A percentile compares a stretch with the other conserved stretches of the same genome.
Conservation (phyloP, 2,888 invertebrate species). For the Pseudococcus jackbeardsleyi region DNA sequence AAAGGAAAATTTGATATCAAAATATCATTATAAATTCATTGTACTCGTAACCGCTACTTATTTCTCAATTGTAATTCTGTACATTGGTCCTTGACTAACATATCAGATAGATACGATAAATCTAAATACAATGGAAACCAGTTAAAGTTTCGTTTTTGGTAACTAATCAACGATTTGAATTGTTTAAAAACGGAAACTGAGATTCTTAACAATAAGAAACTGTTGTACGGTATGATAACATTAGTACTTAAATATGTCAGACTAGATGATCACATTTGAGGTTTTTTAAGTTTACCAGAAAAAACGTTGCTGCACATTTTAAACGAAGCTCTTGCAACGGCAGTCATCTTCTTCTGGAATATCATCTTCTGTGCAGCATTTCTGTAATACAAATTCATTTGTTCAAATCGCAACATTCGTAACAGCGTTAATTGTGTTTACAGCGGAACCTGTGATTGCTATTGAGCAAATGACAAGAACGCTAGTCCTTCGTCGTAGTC, state of each 20-base stretch:
- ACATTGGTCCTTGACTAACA: conserved; percentile 16
- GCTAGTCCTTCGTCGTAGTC: conserved; percentile 78
- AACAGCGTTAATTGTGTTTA: background rate
- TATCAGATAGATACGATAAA: background rate
- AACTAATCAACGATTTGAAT: conserved; percentile 3
- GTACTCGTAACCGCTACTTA: background rate
- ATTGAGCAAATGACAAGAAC: conserved; percentile 72
- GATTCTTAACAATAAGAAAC: background rate
- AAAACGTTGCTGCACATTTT: conserved; percentile 46
- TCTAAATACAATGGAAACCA: conserved; percentile 11
- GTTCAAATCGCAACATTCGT: conserved; percentile 27
- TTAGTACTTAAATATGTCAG: background rate
- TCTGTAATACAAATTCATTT: conserved; percentile 33
- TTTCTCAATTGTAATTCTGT: background rate
- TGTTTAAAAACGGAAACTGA: background rate
- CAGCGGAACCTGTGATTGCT: conserved; percentile 64
- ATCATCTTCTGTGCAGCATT: conserved; percentile 55
- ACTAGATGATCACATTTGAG: conserved; percentile 54
- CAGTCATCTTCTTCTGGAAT: conserved; percentile 52
- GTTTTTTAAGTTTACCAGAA: conserved; percentile 48
- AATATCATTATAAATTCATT: background rate
- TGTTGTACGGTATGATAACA: background rate
- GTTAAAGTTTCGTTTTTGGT: background rate
- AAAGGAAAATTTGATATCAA: background rate
- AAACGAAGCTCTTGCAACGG: conserved; percentile 47